phyloP scores from a whole-genome alignment of 2,888 invertebrate species.

The Orthosia gracilis region DNA sequence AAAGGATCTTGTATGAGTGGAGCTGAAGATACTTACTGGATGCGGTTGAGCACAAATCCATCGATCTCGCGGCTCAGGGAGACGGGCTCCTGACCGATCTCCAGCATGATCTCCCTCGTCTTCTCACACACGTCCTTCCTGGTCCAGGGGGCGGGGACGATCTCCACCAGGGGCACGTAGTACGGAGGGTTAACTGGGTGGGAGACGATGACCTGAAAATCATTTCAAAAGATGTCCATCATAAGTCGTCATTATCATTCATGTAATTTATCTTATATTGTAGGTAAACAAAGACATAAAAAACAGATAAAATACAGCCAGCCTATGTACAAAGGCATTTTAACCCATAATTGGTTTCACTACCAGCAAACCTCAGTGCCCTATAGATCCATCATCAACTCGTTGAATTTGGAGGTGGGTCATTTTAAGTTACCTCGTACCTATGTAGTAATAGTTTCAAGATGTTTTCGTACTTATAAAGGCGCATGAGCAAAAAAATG shows the following conservation, averaged over 20 bases:
- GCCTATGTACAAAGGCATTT: too few species aligned
- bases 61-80: constrained; percentile 96
- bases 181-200: constrained; percentile 99
- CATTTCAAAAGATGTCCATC: not conserved
- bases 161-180: constrained; percentile 98
- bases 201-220: constrained; percentile 93
- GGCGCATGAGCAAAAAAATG: not conserved
- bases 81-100: constrained; percentile 98
- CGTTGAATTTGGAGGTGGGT: not conserved
- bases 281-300: too few species aligned
- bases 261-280: too few species aligned
- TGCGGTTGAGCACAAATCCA: constrained; percentile 98
- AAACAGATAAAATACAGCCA: too few species aligned
- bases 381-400: not conserved
- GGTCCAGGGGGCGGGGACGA: constrained; percentile 99
- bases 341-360: too few species aligned
- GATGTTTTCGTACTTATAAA: not conserved
- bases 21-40: constrained; percentile 93
- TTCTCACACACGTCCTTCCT: constrained; percentile 93
- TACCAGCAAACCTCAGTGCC: too few species aligned
- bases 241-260: not conserved
- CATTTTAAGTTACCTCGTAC: not conserved
- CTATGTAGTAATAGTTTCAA: not conserved
- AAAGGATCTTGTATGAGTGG: not conserved
- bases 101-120: constrained; percentile 94